Evolutionary conservation across 2,113 vertebrate genomes (phyloP).

Genomic region (Patagioenas fasciata): DNA sequence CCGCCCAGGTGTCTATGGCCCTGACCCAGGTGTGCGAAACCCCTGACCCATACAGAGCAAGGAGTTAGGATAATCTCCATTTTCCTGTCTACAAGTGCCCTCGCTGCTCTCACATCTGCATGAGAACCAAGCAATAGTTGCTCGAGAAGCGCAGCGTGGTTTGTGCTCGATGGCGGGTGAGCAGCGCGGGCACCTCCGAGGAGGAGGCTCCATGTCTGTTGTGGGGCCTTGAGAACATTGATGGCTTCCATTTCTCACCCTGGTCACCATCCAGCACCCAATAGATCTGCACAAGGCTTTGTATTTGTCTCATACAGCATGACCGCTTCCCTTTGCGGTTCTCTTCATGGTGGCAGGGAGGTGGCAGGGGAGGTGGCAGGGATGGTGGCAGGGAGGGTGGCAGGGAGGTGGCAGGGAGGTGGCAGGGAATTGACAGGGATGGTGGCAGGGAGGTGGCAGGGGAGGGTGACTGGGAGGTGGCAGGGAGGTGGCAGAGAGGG

Average conservation of each 20-base stretch:
- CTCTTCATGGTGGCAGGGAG: conserved; percentile 73
- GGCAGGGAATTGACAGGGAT: too few relatives aligned
- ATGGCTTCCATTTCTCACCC: conserved; percentile 47
- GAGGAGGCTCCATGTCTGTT: conserved; percentile 3
- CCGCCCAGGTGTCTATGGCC: not conserved
- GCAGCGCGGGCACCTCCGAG: conserved; percentile 8
- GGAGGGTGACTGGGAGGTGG: too few relatives aligned
- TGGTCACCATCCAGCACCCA: conserved; percentile 76
- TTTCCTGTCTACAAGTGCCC: not conserved
- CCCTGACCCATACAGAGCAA: not conserved
- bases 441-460: too few relatives aligned
- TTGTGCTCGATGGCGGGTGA: conserved; percentile 2
- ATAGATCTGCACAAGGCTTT: conserved; percentile 56
- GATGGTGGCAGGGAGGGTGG: too few relatives aligned
- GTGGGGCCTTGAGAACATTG: conserved; percentile 59
- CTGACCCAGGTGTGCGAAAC: not conserved
- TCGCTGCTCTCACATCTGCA: not conserved
- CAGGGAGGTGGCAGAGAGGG: too few relatives aligned
- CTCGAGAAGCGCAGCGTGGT: conserved; percentile 33
- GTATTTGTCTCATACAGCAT: conserved; percentile 85
- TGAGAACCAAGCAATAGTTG: conserved; percentile 16
- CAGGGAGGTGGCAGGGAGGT: too few relatives aligned
- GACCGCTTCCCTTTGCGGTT: conserved; percentile 90
- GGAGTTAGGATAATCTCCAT: conserved; percentile 6
- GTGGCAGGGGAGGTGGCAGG: too few relatives aligned